Conservation (phyloP, 2,888 invertebrate species). For the Microlaimidae sp. region DNA sequence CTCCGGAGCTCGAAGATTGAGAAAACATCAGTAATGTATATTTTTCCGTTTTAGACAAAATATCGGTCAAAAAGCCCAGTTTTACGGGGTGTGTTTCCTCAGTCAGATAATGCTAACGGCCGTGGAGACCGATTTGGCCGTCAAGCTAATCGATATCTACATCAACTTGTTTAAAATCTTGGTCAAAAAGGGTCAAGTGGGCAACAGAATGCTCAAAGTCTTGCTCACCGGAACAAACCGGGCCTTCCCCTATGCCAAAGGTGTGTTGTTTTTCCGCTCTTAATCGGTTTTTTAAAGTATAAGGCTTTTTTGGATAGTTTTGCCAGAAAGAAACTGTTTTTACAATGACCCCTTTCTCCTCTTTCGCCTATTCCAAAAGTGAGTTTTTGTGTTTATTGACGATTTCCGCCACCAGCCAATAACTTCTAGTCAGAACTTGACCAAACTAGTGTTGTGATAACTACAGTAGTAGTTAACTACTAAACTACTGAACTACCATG, state of each 20-base stretch:
- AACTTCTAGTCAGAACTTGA: too few species aligned
- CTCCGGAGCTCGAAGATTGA: too few species aligned
- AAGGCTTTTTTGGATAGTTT: too few species aligned
- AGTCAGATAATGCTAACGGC: slow-evolving; percentile 55
- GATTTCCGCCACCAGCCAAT: too few species aligned
- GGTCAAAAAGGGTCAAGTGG: slow-evolving; percentile 57
- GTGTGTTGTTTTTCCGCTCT: too few species aligned
- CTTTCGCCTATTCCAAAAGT: neutral
- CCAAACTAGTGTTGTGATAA: too few species aligned
- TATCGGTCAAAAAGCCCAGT: slow-evolving; percentile 65
- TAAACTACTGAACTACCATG: too few species aligned
- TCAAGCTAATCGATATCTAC: slow-evolving; percentile 69
- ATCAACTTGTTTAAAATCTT: slow-evolving; percentile 86
- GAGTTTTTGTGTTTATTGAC: too few species aligned
- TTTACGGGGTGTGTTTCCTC: slow-evolving; percentile 77
- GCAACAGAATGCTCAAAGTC: slow-evolving; percentile 64
- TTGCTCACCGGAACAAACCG: slow-evolving; percentile 63
- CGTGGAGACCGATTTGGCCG: slow-evolving; percentile 51
- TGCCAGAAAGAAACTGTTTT: too few species aligned
- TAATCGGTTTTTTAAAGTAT: too few species aligned
- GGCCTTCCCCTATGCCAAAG: slow-evolving; percentile 63
- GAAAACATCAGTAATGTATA: too few species aligned
- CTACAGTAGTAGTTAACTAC: too few species aligned
- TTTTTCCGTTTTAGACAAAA: slow-evolving; percentile 57
- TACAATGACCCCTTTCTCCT: neutral